Evolutionary conservation across 2,113 vertebrate genomes (phyloP).

Genomic region (Brienomyrus brachyistius): DNA sequence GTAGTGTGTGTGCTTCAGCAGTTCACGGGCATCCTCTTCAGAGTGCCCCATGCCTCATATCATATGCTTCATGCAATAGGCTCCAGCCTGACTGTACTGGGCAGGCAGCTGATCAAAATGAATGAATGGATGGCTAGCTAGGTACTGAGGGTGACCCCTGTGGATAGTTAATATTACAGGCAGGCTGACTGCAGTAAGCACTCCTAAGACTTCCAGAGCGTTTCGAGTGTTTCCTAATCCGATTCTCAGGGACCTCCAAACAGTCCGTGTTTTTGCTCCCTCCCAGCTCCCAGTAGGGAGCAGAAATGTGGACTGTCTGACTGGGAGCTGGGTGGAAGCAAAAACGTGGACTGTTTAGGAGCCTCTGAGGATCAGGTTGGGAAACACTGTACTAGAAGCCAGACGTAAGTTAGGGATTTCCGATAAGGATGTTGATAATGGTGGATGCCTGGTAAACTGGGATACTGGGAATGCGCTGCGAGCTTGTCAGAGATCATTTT

Average conservation of each 20-base stretch:
- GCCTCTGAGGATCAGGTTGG: not conserved
- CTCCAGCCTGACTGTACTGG: not conserved
- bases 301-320: not conserved
- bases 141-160: not conserved
- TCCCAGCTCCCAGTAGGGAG: not conserved
- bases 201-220: not conserved
- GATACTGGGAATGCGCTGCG: not conserved
- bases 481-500: not conserved
- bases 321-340: not conserved
- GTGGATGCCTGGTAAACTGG: not conserved
- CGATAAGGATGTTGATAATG: not conserved
- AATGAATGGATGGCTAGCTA: not conserved
- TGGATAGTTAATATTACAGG: not conserved
- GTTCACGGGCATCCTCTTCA: not conserved
- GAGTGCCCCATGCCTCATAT: not conserved
- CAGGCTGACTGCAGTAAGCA: not conserved
- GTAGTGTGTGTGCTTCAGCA: not conserved
- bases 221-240: not conserved
- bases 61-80: not conserved
- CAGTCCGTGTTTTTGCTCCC: not conserved
- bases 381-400: not conserved
- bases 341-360: not conserved
- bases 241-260: not conserved
- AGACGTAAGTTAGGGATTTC: not conserved
- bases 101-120: not conserved